Evolutionary conservation across 92 coral and sea anemone genomes (phyloP).

Genomic region (Actinernus sp.): DNA sequence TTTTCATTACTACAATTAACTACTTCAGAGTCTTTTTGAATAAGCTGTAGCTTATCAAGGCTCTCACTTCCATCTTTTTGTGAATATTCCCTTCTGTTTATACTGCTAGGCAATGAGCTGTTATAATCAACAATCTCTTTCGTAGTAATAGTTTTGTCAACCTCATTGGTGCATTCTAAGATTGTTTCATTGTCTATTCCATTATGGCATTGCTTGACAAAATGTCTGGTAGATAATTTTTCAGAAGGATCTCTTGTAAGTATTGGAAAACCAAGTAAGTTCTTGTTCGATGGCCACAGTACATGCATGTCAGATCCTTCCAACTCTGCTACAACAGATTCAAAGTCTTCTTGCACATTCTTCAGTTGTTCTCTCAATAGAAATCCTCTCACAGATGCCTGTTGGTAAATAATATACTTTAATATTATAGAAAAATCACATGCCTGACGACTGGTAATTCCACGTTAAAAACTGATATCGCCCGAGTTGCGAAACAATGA

Average conservation of each 20-base stretch:
- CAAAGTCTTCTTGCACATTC: slow-evolving; percentile 69
- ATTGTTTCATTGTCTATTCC: background rate
- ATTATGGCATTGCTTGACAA: background rate
- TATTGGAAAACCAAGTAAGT: background rate
- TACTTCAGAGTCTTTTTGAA: too few species aligned
- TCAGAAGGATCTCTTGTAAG: background rate
- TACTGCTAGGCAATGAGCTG: background rate
- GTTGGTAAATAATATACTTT: background rate
- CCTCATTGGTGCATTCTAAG: background rate
- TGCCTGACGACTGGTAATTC: too few species aligned
- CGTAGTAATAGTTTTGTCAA: too few species aligned
- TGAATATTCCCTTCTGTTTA: background rate
- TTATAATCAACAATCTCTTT: too few species aligned
- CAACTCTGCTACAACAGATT: slow-evolving; percentile 54
- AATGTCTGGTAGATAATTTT: background rate
- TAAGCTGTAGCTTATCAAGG: too few species aligned
- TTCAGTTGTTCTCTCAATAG: slow-evolving; percentile 64
- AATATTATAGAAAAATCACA: too few species aligned
- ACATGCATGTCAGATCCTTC: slow-evolving; percentile 22
- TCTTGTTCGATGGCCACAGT: background rate
- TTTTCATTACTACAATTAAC: too few species aligned
- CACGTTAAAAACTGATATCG: too few species aligned
- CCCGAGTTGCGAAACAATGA: too few species aligned
- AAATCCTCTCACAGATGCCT: slow-evolving; percentile 85
- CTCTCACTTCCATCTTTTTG: background rate